Evolutionary conservation across 2,797 vertebrate species (phyloP).

Genomic region (Microchirus variegatus): DNA sequence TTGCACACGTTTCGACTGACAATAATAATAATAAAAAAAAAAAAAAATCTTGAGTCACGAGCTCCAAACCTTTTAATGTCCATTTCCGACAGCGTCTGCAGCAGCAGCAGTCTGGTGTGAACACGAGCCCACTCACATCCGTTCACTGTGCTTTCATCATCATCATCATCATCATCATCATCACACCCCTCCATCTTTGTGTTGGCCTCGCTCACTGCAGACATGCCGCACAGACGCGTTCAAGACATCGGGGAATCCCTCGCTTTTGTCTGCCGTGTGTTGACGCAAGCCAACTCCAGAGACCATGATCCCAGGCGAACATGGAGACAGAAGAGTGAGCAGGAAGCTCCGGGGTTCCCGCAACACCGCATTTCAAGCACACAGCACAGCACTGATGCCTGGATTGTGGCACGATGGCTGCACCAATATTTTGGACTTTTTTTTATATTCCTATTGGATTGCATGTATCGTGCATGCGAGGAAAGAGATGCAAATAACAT

Average conservation of each 20-base stretch:
- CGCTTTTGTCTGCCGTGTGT: slow-evolving; percentile 28
- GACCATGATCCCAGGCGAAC: slow-evolving; percentile 7
- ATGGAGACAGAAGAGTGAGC: no score
- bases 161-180: no score
- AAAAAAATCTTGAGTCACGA: no score
- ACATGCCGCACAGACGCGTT: slow-evolving; percentile 15
- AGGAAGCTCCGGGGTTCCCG: slow-evolving; percentile 4
- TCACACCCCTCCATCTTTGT: slow-evolving; percentile 10
- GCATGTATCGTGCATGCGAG: no score
- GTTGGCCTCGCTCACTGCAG: slow-evolving; percentile 4
- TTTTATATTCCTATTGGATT: no score
- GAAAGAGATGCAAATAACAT: no score
- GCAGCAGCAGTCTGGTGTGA: slow-evolving; percentile 6
- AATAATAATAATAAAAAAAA: no score
- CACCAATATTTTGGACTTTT: no score
- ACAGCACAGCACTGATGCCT: background rate
- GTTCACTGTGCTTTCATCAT: slow-evolving; percentile 5
- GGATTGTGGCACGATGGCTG: no score
- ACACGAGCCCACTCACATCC: slow-evolving; percentile 8
- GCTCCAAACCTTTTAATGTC: no score
- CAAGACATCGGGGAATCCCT: slow-evolving; percentile 53
- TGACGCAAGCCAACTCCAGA: slow-evolving; percentile 42
- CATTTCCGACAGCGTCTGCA: slow-evolving; percentile 1
- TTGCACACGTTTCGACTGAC: no score
- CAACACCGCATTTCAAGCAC: slow-evolving; percentile 1